Conservation (phyloP, 2,888 invertebrate species). For the Epistrophe eligans region DNA sequence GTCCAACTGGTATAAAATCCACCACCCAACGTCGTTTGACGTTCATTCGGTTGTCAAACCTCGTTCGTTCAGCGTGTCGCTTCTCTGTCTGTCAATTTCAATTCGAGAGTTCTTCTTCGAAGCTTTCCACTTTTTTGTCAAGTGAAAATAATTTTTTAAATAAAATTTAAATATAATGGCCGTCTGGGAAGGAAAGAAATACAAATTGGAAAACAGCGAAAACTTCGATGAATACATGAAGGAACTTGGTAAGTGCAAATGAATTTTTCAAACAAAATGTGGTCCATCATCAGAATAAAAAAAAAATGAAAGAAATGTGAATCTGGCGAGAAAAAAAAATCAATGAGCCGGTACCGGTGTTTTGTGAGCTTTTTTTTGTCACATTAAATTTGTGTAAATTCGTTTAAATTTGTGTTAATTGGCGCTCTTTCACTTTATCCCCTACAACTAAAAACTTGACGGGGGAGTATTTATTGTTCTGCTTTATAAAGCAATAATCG, state of each 20-base stretch:
- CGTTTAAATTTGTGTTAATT: slow-evolving; percentile 63
- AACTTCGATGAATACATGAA: slow-evolving; percentile 97
- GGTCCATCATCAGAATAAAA: not conserved
- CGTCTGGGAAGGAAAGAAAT: slow-evolving; percentile 88
- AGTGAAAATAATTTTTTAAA: slow-evolving; percentile 38
- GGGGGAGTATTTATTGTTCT: not conserved
- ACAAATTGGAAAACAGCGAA: slow-evolving; percentile 90
- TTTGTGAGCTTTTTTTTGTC: not conserved
- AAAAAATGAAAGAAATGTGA: not conserved
- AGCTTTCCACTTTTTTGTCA: slow-evolving; percentile 33
- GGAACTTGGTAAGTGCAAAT: slow-evolving; percentile 88
- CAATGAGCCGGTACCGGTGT: slow-evolving; percentile 39
- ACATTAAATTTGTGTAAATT: slow-evolving; percentile 4
- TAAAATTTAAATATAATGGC: slow-evolving; percentile 79
- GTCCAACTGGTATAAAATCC: slow-evolving; percentile 65
- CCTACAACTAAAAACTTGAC: no score
- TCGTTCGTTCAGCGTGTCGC: slow-evolving; percentile 40
- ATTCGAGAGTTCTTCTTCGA: slow-evolving; percentile 28
- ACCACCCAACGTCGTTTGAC: slow-evolving; percentile 42
- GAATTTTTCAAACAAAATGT: not conserved
- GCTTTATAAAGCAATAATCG: not conserved
- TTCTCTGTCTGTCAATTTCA: slow-evolving; percentile 2
- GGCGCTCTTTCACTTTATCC: slow-evolving; percentile 9
- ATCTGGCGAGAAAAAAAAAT: not conserved
- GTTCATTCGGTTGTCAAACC: slow-evolving; percentile 70